Conservation (phyloP, 2,797 vertebrate genomes). For the Poecilia gillii region DNA sequence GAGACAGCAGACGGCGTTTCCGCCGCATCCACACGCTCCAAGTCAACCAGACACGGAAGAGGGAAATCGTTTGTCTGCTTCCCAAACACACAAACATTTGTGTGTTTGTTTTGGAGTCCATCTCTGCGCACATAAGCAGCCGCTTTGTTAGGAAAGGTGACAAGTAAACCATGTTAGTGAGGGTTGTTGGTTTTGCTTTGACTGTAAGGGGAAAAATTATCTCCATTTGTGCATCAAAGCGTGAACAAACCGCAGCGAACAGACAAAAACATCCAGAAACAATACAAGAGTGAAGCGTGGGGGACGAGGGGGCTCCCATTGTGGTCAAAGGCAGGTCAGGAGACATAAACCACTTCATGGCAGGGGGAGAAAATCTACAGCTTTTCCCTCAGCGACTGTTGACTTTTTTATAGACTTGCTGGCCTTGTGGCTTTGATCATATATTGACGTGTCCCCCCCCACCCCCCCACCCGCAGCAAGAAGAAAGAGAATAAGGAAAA, state of each 20-base stretch:
- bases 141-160: conserved; percentile 11
- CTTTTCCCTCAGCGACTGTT: conserved; percentile 54
- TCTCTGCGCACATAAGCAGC: conserved; percentile 25
- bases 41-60: conserved; percentile 52
- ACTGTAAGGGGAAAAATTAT: conserved; percentile 4
- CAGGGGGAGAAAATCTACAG: conserved; percentile 68
- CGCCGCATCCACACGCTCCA: conserved; percentile 49
- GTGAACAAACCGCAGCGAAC: conserved; percentile 22
- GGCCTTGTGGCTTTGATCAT: conserved; percentile 43
- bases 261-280: conserved; percentile 42
- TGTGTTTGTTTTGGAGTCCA: conserved; percentile 32
- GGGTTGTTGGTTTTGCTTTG: conserved; percentile 10
- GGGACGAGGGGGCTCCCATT: conserved; percentile 9
- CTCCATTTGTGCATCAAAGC: conserved; percentile 15
- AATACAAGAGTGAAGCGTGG: conserved; percentile 18
- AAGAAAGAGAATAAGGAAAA: conserved; percentile 46
- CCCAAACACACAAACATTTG: conserved; percentile 33
- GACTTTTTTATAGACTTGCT: conserved; percentile 60
- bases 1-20: conserved; percentile 77
- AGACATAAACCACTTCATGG: conserved; percentile 70
- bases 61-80: conserved; percentile 13
- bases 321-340: conserved; percentile 74
- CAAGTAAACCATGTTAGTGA: conserved; percentile 13
- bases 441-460: conserved; percentile 34
- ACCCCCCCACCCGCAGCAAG: conserved; percentile 22